Evolutionary conservation across 1,140 invertebrate species (phyloP), one percentile per base, ranked within the genome.

Genomic region (Cydia fagiglandana): DNA sequence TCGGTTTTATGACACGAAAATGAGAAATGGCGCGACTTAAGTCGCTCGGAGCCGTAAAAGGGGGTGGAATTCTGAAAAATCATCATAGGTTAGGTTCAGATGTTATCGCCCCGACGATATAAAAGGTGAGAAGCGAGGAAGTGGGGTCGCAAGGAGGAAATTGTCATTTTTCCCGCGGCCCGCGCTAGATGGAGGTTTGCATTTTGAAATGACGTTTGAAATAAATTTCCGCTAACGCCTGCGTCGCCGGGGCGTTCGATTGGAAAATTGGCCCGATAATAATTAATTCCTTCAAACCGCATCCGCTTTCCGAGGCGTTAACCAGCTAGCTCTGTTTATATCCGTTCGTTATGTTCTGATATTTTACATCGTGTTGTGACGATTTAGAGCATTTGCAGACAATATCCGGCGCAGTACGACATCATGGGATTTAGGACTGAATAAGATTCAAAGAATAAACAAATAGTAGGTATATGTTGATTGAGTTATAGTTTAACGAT

Each of bases 231-330:
- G 87, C 77, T n/a, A 47, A 70, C 38, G 38, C 38, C 75, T 79
- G 47, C 79, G 77, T 80, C 83, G 81, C 80, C 80, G 82, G 83
- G 80, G 84, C 81, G 82, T 82, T 88, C 86, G 82, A 90, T 91
- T 89, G 86, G 85, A 91, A 91, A 85, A 91, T 91, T 90, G 88
- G 85, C 88, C 81, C 79, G 87, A 88, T 90, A 86, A 89, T 89
- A 86, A 88, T 87, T 88, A 88, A 86, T 88, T 86, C 81, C 79
- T 77, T 84, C 82, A 87, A 83, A 83, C 87, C 86, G 78, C 84
- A 83, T 85, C 81, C 84, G 81, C 76, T 78, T 83, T 81, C 76
- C 76, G 64, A 78, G 75, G 77, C 77, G 79, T 75, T 73, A 66
- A 66, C 34, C 61, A 41, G 30, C 53, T 17, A 41, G 30, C 28